Evolutionary conservation across 2,113 vertebrate species (phyloP).

Genomic region (Nipponia nippon): DNA sequence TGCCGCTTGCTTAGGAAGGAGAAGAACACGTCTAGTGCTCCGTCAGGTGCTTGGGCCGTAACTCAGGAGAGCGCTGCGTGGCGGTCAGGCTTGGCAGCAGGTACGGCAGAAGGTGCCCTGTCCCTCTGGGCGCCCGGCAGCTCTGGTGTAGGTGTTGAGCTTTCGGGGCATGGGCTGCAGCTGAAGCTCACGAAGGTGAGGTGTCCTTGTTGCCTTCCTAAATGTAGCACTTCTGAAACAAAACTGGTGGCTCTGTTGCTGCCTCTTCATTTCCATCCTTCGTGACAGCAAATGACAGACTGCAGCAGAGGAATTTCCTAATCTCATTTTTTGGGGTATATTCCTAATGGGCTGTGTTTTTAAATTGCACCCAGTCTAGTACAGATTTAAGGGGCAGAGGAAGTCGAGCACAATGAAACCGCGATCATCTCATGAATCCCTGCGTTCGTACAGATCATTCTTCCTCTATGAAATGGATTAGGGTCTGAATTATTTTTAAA

Average conservation of each 20-base stretch:
- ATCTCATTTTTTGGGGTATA: not conserved
- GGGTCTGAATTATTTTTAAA: not conserved
- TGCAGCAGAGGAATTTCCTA: not conserved
- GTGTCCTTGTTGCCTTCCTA: not conserved
- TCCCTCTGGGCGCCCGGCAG: no score
- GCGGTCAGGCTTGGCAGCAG: rapidly evolving
- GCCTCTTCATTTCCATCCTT: not conserved
- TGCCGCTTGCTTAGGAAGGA: not conserved
- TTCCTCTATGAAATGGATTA: not conserved
- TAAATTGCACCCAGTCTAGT: not conserved
- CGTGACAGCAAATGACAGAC: rapidly evolving
- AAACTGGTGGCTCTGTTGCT: rapidly evolving
- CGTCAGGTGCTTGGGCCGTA: not conserved
- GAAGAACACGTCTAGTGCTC: rapidly evolving
- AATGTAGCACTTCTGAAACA: not conserved
- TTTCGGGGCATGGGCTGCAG: rapidly evolving
- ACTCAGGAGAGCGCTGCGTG: rapidly evolving
- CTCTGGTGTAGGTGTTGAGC: no score
- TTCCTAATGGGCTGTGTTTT: not conserved
- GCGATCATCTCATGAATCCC: not conserved
- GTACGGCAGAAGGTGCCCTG: rapidly evolving
- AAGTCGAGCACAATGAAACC: not conserved
- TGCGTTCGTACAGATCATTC: rapidly evolving
- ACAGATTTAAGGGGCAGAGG: not conserved
- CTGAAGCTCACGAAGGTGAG: rapidly evolving